Evolutionary conservation across 2,113 vertebrate genomes (phyloP).

Genomic region (Hydrochoerus hydrochaeris): DNA sequence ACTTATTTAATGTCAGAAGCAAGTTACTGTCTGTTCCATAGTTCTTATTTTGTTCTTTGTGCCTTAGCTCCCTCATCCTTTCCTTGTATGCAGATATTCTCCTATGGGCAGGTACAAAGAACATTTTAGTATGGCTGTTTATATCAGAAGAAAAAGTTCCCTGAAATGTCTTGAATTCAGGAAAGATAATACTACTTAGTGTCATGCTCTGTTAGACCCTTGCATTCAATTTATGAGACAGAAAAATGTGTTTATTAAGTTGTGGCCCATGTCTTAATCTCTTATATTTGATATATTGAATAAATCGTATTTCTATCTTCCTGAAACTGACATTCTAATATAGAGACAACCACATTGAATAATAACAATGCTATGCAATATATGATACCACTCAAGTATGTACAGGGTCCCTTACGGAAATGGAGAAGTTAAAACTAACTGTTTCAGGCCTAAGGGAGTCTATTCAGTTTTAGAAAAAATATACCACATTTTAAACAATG

Average conservation of each 20-base stretch:
- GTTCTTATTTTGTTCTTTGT: neutral
- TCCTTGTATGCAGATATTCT: neutral
- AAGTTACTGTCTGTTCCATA: neutral
- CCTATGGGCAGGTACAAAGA: neutral
- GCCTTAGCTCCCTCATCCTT: neutral
- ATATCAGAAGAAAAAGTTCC: conserved; percentile 12
- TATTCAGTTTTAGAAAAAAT: neutral
- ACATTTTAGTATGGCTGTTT: neutral
- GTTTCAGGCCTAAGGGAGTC: neutral
- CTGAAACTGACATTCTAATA: neutral
- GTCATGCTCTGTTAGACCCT: neutral
- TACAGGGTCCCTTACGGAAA: neutral
- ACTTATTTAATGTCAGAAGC: neutral
- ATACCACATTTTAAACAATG: neutral
- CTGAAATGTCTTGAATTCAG: neutral
- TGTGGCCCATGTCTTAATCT: neutral
- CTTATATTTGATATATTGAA: neutral
- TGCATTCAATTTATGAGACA: neutral
- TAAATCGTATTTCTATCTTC: neutral
- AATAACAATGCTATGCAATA: neutral
- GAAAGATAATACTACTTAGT: neutral
- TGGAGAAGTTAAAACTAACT: neutral
- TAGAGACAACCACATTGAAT: neutral
- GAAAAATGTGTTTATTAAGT: neutral
- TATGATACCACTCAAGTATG: neutral